These are phyloP conservation scores for Aelia acuminata DNA, from an alignment of 2,888 invertebrate species.

Conservation along the genomic window DNA sequence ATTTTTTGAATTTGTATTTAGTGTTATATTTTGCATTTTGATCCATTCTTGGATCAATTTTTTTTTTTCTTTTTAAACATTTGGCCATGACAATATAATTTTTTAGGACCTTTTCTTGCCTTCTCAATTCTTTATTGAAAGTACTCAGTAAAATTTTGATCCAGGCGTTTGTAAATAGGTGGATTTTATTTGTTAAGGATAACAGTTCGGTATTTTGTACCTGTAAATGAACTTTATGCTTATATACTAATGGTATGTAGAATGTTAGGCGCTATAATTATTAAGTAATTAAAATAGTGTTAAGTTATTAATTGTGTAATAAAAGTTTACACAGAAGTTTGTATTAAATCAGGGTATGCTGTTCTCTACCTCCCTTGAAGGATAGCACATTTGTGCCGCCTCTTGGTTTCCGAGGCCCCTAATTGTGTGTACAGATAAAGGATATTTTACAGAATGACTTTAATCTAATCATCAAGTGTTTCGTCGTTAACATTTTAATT, in stretches of 20 bases:
- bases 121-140: conserved; percentile 28
- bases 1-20: conserved; percentile 6
- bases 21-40: conserved; percentile 47
- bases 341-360: conserved; percentile 56
- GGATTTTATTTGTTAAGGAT: conserved; percentile 58
- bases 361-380: conserved; percentile 52
- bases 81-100: conserved; percentile 58
- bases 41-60: conserved; percentile 23
- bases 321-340: conserved; percentile 18
- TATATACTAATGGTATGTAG: conserved; percentile 52
- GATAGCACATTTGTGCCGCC: conserved; percentile 29
- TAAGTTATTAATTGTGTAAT: conserved; percentile 44
- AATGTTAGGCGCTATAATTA: conserved; percentile 50
- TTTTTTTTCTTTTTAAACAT: conserved; percentile 4
- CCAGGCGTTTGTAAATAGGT: conserved; percentile 49
- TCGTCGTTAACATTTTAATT: conserved; percentile 40
- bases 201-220: conserved; percentile 58
- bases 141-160: conserved; percentile 15
- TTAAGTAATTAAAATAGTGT: conserved; percentile 30
- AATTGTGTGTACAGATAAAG: conserved; percentile 28
- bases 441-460: conserved; percentile 48
- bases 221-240: conserved; percentile 57
- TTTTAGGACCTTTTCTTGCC: conserved; percentile 57
- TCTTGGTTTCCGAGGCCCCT: conserved; percentile 24
- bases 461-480: conserved; percentile 35